Base-by-base conservation (phyloP, 2,888 invertebrate species). In the Pterobdella sp. region DNA sequence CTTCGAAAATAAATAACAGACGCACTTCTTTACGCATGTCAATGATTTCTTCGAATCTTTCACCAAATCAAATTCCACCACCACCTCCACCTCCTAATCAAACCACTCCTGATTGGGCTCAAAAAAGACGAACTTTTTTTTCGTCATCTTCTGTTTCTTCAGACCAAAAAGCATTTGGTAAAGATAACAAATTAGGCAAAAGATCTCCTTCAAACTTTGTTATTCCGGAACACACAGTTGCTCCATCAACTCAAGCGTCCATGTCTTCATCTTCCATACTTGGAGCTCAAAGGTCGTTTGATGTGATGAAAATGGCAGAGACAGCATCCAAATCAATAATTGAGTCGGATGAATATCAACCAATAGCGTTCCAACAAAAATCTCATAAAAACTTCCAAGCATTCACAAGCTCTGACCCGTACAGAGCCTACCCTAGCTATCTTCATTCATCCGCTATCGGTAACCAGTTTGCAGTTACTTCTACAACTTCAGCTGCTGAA, bases 391-490 rank as follows among this genome's bases (percentile, higher is more conserved):
- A 56, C 4, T 26, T 18, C 60, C 7, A 56, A 22, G 14, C n/a
- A 26, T 26, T 18, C 3, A 63, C 71, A 0, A 34, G 26, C 7
- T 35, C 60, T 29, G 63, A 63, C 26, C 63, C 71, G 14, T 52
- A 60, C 18, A 60, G 70, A 52, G 71, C 60, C 34, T 52, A 71
- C n/a, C 71, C 71, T 4, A 52, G 71, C 31, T 71, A 71, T 37
- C 36, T 63, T 10, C 71, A 71, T 32, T 32, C 71, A 3, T 35
- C 71, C 2, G 52, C 34, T 29, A 35, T 42, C n/a, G 29, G 14
- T 31, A 52, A 56, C 26, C 32, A 18, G 7, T 49, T 1, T 35
- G 34, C 63, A 18, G 63, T 26, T n/a, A 49, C 60, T 35, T n/a
- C 56, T 1, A 26, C 71, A 22, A 56, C 35, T 3, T 34, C 35